Base-by-base conservation (phyloP, 2,113 vertebrate genomes). In the Chloropsis hardwickii region DNA sequence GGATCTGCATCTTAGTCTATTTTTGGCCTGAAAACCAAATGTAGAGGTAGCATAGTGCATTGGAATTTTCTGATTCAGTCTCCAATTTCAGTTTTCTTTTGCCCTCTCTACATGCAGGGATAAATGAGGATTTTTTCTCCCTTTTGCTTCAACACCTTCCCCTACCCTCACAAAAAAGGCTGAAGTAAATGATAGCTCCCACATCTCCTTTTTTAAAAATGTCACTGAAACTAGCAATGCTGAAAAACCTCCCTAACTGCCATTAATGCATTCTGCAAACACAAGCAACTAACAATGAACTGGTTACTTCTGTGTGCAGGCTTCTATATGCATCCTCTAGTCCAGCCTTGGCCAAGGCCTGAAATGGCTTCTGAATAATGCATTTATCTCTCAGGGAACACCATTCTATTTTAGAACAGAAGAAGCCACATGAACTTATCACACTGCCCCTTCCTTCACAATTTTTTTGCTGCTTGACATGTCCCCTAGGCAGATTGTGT, bases 341-440 rank as follows among this genome's bases (percentile, higher is more conserved):
- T 70, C 76, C 86, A 77, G 64, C 51, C 33, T 73, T 78, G 54
- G 35, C 51, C 64, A 74, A 50, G 45, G 71, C 54, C 92, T 81
- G 80, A 88, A 94, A 88, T 39, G 54, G 54, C 54, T 93, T 69
- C 76, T 96, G 88, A 95, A 83, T 95, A 77, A 93, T 92, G 50
- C 45, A 91, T 96, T 94, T 83, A 22, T 72, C 91, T 93, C 81
- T 57, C 35, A 74, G 90, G 79, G 87, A 95, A 71, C 18, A 70
- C 85, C 56, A 40, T 83, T 73, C 90, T 92, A 90, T 91, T 94
- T 91, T 82, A 94, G 92, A 94, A 64, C 64, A 74, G 85, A 90
- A 67, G 56, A 18, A 88, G 29, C 35, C 77, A 79, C 0, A 2
- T 84, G 88, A 90, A 79, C 60, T 94, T 90, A 83, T 62, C 88